Evolutionary conservation across 2,888 invertebrate genomes (phyloP).

Genomic region (Yponomeuta malinellus): DNA sequence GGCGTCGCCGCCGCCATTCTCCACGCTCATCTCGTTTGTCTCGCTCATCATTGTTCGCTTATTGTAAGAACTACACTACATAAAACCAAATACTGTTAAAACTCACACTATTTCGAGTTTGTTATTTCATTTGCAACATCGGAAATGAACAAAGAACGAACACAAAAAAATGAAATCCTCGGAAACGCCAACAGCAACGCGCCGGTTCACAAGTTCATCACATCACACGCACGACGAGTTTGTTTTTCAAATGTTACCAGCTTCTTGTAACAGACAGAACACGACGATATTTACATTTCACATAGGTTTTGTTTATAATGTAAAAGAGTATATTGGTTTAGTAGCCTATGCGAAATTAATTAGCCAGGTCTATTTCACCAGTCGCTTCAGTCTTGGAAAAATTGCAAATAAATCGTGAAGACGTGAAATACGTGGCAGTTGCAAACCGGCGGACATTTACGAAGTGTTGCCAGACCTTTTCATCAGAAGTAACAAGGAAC

Average conservation of each 20-base stretch:
- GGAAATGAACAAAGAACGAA: constrained; percentile 66
- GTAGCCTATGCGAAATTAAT: not conserved
- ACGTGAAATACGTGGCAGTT: constrained; percentile 51
- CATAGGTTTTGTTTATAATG: not conserved
- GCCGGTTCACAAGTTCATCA: constrained; percentile 73
- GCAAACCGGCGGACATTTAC: constrained; percentile 18
- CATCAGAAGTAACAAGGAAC: not conserved
- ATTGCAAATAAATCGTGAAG: constrained; percentile 34
- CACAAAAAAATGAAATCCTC: constrained; percentile 62
- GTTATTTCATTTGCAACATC: constrained; percentile 68
- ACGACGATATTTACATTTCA: constrained; percentile 8
- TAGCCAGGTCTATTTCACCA: not conserved
- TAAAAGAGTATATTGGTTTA: not conserved
- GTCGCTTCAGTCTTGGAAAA: not conserved
- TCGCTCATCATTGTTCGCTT: constrained; percentile 64
- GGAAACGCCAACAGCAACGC: constrained; percentile 68
- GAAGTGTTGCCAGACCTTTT: not conserved
- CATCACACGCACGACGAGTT: constrained; percentile 45
- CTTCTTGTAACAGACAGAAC: constrained; percentile 24
- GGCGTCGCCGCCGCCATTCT: constrained; percentile 73
- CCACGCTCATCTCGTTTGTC: constrained; percentile 63
- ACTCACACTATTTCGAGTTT: constrained; percentile 51
- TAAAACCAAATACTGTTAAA: constrained; percentile 60
- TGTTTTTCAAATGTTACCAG: constrained; percentile 72
- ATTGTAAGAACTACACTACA: constrained; percentile 66